Conservation (phyloP, 2,888 invertebrate species). For the Coenonympha glycerion region DNA sequence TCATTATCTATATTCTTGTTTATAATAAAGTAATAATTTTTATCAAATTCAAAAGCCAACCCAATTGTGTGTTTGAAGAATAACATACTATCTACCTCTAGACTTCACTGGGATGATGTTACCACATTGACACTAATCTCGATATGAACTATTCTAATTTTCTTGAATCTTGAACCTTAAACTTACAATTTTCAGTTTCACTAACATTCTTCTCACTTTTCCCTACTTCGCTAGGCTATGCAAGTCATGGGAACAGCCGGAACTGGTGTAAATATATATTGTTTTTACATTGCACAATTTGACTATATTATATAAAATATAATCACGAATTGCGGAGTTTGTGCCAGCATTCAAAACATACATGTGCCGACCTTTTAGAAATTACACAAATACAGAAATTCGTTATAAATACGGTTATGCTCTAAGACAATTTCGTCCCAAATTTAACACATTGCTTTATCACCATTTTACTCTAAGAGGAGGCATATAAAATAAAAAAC, state of each 20-base stretch:
- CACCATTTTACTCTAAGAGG: slow-evolving; percentile 42
- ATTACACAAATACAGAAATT: slow-evolving; percentile 20
- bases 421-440: slow-evolving; percentile 15
- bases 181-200: slow-evolving; percentile 35
- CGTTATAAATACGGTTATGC: slow-evolving; percentile 2
- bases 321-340: slow-evolving; percentile 41
- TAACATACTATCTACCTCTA: slow-evolving; percentile 3
- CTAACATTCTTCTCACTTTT: slow-evolving; percentile 67
- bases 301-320: no score
- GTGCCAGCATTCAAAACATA: slow-evolving; percentile 33
- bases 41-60: no score
- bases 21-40: no score
- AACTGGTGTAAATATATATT: slow-evolving; percentile 88
- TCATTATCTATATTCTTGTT: no score
- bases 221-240: slow-evolving; percentile 83
- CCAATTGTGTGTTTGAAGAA: slow-evolving; percentile 12
- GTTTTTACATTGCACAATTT: slow-evolving; percentile 70
- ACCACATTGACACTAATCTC: slow-evolving; percentile 17
- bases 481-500: slow-evolving; percentile 32
- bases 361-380: slow-evolving; percentile 44
- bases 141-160: slow-evolving; percentile 1
- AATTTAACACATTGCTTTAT: slow-evolving; percentile 10
- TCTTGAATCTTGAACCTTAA: slow-evolving; percentile 8
- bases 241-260: slow-evolving; percentile 93
- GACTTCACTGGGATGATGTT: slow-evolving; percentile 7